Percentiles rank a stretch among this genome's conserved stretches.
phyloP scores from a whole-genome alignment of 2,888 invertebrate genomes.

The Xestia rhomboidea region DNA sequence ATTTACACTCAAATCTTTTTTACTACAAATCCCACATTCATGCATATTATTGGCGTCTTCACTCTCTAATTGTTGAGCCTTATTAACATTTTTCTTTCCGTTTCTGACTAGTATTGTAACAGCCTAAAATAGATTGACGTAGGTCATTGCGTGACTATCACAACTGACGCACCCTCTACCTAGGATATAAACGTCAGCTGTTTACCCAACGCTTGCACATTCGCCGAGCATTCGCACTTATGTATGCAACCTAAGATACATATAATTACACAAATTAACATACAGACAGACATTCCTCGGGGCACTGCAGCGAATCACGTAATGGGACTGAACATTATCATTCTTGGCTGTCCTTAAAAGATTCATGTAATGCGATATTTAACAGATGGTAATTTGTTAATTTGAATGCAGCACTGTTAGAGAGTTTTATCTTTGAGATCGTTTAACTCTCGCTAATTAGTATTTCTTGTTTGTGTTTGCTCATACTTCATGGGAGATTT shows the following conservation, averaged over 20 bases:
- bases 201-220: constrained; percentile 39
- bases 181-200: constrained; percentile 18
- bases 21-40: not conserved
- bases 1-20: not conserved
- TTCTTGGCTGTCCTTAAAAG: constrained; percentile 57
- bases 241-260: constrained; percentile 58
- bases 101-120: not conserved
- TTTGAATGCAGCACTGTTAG: constrained; percentile 65
- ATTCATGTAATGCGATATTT: constrained; percentile 68
- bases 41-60: not conserved
- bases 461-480: constrained; percentile 39
- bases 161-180: not conserved
- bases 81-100: not conserved
- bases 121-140: not conserved
- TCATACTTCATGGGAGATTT: not conserved
- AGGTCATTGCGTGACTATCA: constrained; percentile 26
- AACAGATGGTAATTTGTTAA: constrained; percentile 66
- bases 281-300: constrained; percentile 63
- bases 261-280: constrained; percentile 62
- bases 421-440: constrained; percentile 56
- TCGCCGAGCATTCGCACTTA: constrained; percentile 36
- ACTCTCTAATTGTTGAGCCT: too few relatives aligned
- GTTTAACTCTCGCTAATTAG: constrained; percentile 59
- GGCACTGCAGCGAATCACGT: constrained; percentile 53
- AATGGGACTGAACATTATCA: constrained; percentile 63